A percentile compares a stretch with the other conserved stretches of the same genome.
These are phyloP conservation scores for Vanessa atalanta DNA, from an alignment of 1,140 invertebrate genomes.

Conservation along the genomic window DNA sequence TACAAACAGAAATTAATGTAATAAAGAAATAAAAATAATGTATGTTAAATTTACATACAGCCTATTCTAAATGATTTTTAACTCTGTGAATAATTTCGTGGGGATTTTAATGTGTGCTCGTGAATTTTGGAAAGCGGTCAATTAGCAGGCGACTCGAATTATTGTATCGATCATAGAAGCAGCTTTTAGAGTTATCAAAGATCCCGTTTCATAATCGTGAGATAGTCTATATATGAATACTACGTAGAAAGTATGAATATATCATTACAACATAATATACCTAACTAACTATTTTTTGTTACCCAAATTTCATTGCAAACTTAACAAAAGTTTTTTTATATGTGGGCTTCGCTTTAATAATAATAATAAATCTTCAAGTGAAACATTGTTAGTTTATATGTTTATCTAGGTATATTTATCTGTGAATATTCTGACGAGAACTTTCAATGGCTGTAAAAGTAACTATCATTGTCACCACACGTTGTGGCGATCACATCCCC, in stretches of 20 bases:
- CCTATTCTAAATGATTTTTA: constrained; percentile 16
- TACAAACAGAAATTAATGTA: not conserved
- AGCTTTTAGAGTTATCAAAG: constrained; percentile 8
- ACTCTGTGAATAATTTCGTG: constrained; percentile 7
- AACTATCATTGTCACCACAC: constrained; percentile 25
- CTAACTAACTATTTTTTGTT: no score
- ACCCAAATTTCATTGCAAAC: no score
- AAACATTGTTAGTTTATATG: no score
- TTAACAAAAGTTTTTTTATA: no score
- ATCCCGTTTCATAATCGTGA: not conserved
- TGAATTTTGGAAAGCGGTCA: constrained; percentile 38
- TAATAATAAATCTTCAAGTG: no score
- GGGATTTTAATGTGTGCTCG: constrained; percentile 26
- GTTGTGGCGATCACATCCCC: constrained; percentile 46
- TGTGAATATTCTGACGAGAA: constrained; percentile 14
- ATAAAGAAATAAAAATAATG: no score
- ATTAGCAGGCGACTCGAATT: constrained; percentile 35
- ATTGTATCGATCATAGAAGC: constrained; percentile 15
- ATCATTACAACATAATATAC: no score
- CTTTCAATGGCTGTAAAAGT: constrained; percentile 20
- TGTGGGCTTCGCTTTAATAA: no score
- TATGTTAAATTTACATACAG: not conserved
- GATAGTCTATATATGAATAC: not conserved
- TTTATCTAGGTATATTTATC: no score
- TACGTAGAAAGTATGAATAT: no score